Base-by-base conservation (phyloP, 2,797 vertebrate genomes). In the Acanthurus leucopareius region DNA sequence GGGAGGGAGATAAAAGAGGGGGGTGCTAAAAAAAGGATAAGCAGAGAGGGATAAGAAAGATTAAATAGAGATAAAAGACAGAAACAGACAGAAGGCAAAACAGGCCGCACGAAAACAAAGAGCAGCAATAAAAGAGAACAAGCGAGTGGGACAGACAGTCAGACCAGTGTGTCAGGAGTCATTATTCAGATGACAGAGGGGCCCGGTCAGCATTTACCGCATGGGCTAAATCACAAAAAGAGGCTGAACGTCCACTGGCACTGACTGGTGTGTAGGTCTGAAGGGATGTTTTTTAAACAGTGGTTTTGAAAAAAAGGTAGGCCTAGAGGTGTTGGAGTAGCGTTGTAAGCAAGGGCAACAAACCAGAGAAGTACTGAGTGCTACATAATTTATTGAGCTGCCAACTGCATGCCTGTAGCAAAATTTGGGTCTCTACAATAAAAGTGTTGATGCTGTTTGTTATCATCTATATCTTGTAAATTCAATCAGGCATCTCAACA, bases 131-230 rank as follows among this genome's bases (percentile, higher is more conserved):
- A 69, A 71, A 75, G 65, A 77, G 63, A 74, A 66, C 73, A 69
- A 72, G 22, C 51, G 61, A 79, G 73, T 40, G 67, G 56, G 61
- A 80, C 57, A 73, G 51, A 54, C 62, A 45, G 63, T 51, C 44
- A 22, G 69, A 69, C 20, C 69, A 75, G 69, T 76, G 75, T 82
- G 86, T 86, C 85, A 82, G 59, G 80, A 90, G 71, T 80, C 86
- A 77, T 86, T 88, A 87, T 85, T 86, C 53, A 69, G 65, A 75
- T 72, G 74, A 77, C 77, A 68, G 75, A 86, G 69, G 69, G 69
- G 71, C 78, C 51, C 47, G 63, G 82, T 85, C 88, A 90, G 79
- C 86, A 67, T 64, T 70, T 49, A 73, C 56, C 75, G 38, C 73
- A 45, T 59, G 62, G 63, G 14, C 83, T 78, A 45, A 68, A 79